These are phyloP conservation scores for Rhagophthalmus giganteus DNA, from an alignment of 2,888 invertebrate genomes.

Conservation along the genomic window DNA sequence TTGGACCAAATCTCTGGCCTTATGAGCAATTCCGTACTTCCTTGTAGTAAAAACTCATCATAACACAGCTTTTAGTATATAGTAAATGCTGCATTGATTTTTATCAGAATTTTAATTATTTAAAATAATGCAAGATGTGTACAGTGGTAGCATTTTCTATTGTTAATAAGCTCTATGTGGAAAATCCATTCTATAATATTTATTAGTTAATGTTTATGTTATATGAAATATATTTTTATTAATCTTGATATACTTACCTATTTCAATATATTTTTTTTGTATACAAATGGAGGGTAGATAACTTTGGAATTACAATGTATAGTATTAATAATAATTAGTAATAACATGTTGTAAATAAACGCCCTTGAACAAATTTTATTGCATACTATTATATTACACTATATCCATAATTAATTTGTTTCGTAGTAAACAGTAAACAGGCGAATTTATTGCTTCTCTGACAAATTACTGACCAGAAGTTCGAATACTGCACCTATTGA, in stretches of 20 bases:
- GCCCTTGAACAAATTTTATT: slow-evolving; percentile 32
- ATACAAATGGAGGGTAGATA: slow-evolving; percentile 49
- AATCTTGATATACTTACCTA: slow-evolving; percentile 49
- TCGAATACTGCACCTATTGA: too few species aligned
- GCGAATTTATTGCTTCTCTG: too few species aligned
- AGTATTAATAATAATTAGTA: slow-evolving; percentile 51
- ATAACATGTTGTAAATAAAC: slow-evolving; percentile 56
- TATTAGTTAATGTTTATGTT: slow-evolving; percentile 25
- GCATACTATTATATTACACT: not conserved
- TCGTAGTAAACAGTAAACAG: too few species aligned
- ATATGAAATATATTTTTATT: slow-evolving; percentile 43
- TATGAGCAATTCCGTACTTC: slow-evolving; percentile 20
- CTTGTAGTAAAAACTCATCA: slow-evolving; percentile 13
- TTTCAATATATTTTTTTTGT: slow-evolving; percentile 54
- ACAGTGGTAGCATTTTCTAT: slow-evolving; percentile 19
- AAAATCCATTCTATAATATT: slow-evolving; percentile 14
- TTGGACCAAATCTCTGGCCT: slow-evolving; percentile 28
- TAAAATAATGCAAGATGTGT: not conserved
- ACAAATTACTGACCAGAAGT: too few species aligned
- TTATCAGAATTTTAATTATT: slow-evolving; percentile 8
- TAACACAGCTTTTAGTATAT: slow-evolving; percentile 23
- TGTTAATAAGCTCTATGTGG: slow-evolving; percentile 18
- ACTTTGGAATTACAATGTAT: slow-evolving; percentile 55
- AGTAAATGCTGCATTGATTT: slow-evolving; percentile 25
- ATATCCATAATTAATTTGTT: too few species aligned